Evolutionary conservation across 64 coral and sea anemone genomes (phyloP).

Genomic region (Anthopleura sola): DNA sequence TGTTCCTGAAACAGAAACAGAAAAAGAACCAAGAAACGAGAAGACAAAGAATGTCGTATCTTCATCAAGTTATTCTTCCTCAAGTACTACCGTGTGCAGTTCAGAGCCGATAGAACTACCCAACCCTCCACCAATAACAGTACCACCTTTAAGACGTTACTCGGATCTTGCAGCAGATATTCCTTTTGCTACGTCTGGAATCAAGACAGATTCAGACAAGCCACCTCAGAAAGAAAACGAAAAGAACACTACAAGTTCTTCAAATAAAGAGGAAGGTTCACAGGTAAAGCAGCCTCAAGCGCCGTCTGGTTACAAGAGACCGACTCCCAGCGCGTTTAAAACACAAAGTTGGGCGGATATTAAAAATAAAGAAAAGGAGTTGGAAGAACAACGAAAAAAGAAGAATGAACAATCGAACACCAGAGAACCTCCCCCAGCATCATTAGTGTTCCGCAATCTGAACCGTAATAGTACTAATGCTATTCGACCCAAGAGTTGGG

Average conservation of each 20-base stretch:
- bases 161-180: conserved; percentile 63
- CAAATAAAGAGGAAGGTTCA: not conserved
- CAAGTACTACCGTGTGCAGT: not conserved
- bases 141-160: conserved; percentile 54
- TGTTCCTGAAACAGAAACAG: not conserved
- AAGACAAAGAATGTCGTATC: not conserved
- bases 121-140: conserved; percentile 63
- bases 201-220: not conserved
- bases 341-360: conserved; percentile 27
- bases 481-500: conserved; percentile 59
- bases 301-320: not conserved
- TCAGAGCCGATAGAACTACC: conserved; percentile 37
- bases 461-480: conserved; percentile 27
- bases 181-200: conserved; percentile 31
- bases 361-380: not conserved
- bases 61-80: conserved; percentile 5
- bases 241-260: not conserved
- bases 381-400: conserved; percentile 14
- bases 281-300: not conserved
- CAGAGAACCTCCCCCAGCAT: conserved; percentile 10
- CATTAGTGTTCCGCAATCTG: conserved; percentile 47
- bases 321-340: not conserved
- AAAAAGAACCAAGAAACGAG: not conserved
- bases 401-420: not conserved
- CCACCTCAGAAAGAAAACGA: not conserved